Evolutionary conservation across 2,888 invertebrate species (phyloP), one percentile per base, ranked within the genome.

Genomic region (Tetheella fluctuosa): DNA sequence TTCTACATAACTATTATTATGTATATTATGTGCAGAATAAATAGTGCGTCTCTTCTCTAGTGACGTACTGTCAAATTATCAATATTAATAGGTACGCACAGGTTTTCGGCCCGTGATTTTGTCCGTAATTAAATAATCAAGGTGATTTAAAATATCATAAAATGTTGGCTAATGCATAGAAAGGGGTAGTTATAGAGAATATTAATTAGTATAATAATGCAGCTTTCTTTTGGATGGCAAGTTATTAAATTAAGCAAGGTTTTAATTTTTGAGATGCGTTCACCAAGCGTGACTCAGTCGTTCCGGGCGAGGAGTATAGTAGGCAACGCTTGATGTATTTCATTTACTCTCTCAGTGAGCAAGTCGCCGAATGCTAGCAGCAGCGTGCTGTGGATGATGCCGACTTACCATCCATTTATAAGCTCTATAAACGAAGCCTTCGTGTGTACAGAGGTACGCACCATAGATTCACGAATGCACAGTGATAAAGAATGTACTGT

Each of bases 401-500:
- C 68, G 73, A 72, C 78, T 79, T 74, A 78, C 70, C 67, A 71
- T 64, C 76, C 76, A 83, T 81, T 84, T 83, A 83, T 73, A 79
- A 81, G 71, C 69, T 78, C 76, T 81, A 78, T 78, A 79, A 83
- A 80, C 79, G 77, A 74, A 73, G 63, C 71, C 71, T 69, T 74
- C 69, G 69, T 68, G 74, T 72, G 69, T 69, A n/a, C n/a, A n/a
- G n/a, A n/a, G n/a, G 65, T 71, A 65, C 62, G 34, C 34, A 62
- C 66, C n/a, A 39, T 5, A 48, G 48, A 17, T 42, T 42, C 42
- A 42, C n/a, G n/a, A n/a, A n/a, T 6, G 42, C 5, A 42, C 42
- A 17, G 42, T 17, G 2, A 2, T 7, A 30, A 4, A 30, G 8
- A 7, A 8, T 30, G 10, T 10, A 30, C 7, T 30, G 10, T 8